These are phyloP conservation scores for Drosophila gaucha DNA, from an alignment of 2,888 invertebrate genomes.

Conservation along the genomic window DNA sequence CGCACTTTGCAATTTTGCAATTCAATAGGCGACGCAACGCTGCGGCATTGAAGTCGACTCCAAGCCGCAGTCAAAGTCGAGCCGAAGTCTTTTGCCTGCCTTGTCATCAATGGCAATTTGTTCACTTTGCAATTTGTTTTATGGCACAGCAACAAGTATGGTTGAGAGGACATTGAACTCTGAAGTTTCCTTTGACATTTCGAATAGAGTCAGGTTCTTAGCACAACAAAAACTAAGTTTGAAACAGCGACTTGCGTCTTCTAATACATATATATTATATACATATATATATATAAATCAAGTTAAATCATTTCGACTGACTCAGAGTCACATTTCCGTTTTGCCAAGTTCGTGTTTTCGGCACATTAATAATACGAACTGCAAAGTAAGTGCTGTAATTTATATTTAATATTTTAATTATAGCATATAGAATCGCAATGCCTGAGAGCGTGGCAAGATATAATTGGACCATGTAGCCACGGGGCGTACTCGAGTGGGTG, in stretches of 20 bases:
- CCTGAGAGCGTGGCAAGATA: constrained; percentile 33
- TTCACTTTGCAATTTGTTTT: constrained; percentile 71
- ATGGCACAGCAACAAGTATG: constrained; percentile 52
- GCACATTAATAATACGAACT: constrained; percentile 46
- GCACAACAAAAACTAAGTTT: too few species aligned
- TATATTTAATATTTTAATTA: constrained; percentile 75
- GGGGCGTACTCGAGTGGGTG: constrained; percentile 43
- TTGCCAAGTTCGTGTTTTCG: constrained; percentile 52
- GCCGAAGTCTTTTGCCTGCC: constrained; percentile 32
- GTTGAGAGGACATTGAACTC: constrained; percentile 67
- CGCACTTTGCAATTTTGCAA: constrained; percentile 52
- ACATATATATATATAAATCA: constrained; percentile 19
- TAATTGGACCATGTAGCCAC: constrained; percentile 56
- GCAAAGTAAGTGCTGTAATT: constrained; percentile 42
- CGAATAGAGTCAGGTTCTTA: constrained; percentile 38
- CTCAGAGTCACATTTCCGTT: constrained; percentile 34
- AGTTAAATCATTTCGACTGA: constrained; percentile 29
- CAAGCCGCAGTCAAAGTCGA: constrained; percentile 6
- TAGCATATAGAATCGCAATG: constrained; percentile 34
- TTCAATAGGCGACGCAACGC: constrained; percentile 28
- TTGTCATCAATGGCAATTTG: constrained; percentile 74
- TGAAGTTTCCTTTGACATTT: constrained; percentile 54
- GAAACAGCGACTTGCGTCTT: too few species aligned
- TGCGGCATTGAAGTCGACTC: constrained; percentile 42
- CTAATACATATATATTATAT: not conserved